These are phyloP conservation scores for Halictus quadricinctus DNA, from an alignment of 2,888 invertebrate genomes.

Conservation along the genomic window DNA sequence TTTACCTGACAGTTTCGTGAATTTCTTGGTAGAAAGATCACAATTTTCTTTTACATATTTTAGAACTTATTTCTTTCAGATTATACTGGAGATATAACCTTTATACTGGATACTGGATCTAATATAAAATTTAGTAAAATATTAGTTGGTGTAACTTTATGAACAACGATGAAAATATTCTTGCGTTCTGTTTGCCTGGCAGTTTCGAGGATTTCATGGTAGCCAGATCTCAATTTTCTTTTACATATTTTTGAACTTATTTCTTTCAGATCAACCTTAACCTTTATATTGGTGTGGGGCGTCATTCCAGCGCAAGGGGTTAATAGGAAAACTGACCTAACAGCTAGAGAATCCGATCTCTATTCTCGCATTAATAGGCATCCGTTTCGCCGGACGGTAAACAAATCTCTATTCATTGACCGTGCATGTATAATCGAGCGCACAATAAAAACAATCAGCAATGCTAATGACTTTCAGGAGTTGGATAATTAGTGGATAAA, in stretches of 20 bases:
- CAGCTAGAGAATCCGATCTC: neutral
- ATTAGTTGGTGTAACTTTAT: no score
- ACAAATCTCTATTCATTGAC: neutral
- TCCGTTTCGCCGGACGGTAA: neutral
- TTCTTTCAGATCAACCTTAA: neutral
- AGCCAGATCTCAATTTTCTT: neutral
- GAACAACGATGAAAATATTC: neutral
- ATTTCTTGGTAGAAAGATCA: no score
- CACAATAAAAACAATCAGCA: neutral
- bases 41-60: neutral
- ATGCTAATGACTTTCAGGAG: slow-evolving; percentile 1
- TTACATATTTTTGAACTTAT: neutral
- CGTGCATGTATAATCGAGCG: neutral
- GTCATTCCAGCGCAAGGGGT: no score
- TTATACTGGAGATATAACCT: no score
- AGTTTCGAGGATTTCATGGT: no score
- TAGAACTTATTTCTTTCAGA: neutral
- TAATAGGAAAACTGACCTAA: neutral
- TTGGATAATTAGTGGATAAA: slow-evolving; percentile 5
- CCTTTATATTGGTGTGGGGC: no score
- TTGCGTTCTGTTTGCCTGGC: neutral
- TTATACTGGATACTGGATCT: no score
- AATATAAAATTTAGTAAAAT: no score
- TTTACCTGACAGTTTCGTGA: no score
- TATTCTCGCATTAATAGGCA: neutral